These are phyloP conservation scores for Drosophila pectinifera DNA, from an alignment of 1,140 invertebrate genomes.

Conservation along the genomic window DNA sequence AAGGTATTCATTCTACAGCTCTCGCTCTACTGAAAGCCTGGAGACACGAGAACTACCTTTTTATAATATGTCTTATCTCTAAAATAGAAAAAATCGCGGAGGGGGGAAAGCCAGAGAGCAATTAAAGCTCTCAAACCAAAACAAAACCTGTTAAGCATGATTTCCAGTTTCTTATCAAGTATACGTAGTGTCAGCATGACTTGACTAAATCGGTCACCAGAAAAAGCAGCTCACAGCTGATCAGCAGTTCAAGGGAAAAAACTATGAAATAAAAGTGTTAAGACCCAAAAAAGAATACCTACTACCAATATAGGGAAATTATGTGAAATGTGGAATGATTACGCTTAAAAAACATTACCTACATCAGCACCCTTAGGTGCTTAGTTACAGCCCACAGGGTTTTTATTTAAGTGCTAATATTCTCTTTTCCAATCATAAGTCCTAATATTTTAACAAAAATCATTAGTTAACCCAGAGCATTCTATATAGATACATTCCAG, in stretches of 20 bases:
- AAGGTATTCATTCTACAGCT: constrained; percentile 24
- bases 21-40: constrained; percentile 18
- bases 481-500: too few species aligned
- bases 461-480: too few species aligned
- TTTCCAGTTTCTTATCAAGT: constrained; percentile 21
- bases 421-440: too few species aligned
- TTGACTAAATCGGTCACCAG: constrained; percentile 3
- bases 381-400: too few species aligned
- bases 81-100: background rate
- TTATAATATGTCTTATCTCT: constrained; percentile 37
- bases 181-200: constrained; percentile 7
- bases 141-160: constrained; percentile 29
- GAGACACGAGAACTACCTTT: background rate
- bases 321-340: too few species aligned
- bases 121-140: constrained; percentile 27
- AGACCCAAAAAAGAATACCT: background rate
- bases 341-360: too few species aligned
- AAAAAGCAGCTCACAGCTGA: constrained; percentile 1
- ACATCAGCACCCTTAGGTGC: too few species aligned
- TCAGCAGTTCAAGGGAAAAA: background rate
- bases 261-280: background rate
- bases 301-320: too few species aligned
- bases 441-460: too few species aligned
- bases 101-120: background rate
- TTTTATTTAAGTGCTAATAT: too few species aligned